Percentiles rank a stretch among this genome's conserved stretches.
These are phyloP conservation scores for Cotesia glomerata DNA, from an alignment of 1,140 invertebrate species.

Conservation along the genomic window DNA sequence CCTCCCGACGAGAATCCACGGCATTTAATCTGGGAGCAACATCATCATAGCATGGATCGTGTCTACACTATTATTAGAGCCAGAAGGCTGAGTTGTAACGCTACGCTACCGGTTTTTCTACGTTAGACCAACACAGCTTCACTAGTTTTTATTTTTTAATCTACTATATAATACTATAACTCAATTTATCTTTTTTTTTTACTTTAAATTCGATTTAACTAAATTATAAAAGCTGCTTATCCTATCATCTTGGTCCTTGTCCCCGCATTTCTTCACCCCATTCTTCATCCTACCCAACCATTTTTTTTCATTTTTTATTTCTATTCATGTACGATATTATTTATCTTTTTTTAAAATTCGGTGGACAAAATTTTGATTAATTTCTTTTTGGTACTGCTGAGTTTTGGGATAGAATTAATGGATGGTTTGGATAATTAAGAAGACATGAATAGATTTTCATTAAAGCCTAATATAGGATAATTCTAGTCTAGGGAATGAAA, in stretches of 20 bases:
- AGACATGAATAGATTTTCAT: no score
- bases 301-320: no score
- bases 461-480: no score
- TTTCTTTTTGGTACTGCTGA: no score
- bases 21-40: conserved; percentile 45
- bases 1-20: conserved; percentile 15
- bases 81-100: neutral
- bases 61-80: conserved; percentile 40
- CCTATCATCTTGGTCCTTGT: neutral
- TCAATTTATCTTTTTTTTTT: conserved; percentile 10
- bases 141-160: neutral
- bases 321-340: no score
- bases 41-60: conserved; percentile 29
- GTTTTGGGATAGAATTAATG: no score
- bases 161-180: conserved; percentile 6
- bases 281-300: no score
- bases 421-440: no score
- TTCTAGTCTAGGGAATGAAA: no score
- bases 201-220: no score
- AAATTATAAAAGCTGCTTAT: neutral
- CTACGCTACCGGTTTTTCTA: conserved; percentile 20
- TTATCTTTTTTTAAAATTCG: no score
- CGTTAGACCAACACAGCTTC: neutral
- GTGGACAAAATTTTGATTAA: no score
- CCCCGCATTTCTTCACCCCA: neutral